Base-by-base conservation (phyloP, 2,113 vertebrate genomes). In the Tragelaphus buxtoni region DNA sequence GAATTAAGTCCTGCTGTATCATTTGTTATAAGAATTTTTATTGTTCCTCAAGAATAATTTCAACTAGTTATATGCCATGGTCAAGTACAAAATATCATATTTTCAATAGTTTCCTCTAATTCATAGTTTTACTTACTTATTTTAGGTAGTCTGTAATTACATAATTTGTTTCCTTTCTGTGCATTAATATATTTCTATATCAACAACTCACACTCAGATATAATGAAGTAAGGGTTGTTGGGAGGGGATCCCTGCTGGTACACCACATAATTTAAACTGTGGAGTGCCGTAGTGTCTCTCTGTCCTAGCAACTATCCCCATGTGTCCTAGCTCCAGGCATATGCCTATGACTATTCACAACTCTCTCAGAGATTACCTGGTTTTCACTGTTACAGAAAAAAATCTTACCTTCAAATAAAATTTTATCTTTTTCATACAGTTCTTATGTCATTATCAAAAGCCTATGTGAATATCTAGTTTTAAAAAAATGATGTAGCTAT, bases 91-190 rank as follows among this genome's bases (percentile, higher is more conserved):
- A 84, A 90, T 49, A 35, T 65, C 60, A 13, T 22, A 81, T 91
- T 88, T 61, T 9, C 53, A 39, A 74, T 61, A 9, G 74, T 69
- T 76, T 96, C 17, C 82, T 79, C 28, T 55, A 82, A 95, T 72
- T 93, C 7, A 7, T 12, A 35, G 8, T 58, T 80, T n/a, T 42
- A 89, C 22, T 39, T 49, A 35, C 12, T 8, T 89, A 7, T 87
- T 89, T 92, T 58, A 30, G 63, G 42, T 35, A 35, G 32, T 65
- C 3, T n/a, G 9, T 63, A 32, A 69, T 69, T 83, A 3, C 42
- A 28, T n/a, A 42, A 39, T 45, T 72, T 60, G 8, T 42, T 35
- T 63, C 26, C 28, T 81, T 28, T 90, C 39, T 1, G 30, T 28
- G 3, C 1, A 63, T 80, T 84, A 28, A 5, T 26, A 13, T 55